A percentile compares a stretch with the other conserved stretches of the same genome.
phyloP scores from a whole-genome alignment of 2,113 vertebrate species.

The Felis chaus region DNA sequence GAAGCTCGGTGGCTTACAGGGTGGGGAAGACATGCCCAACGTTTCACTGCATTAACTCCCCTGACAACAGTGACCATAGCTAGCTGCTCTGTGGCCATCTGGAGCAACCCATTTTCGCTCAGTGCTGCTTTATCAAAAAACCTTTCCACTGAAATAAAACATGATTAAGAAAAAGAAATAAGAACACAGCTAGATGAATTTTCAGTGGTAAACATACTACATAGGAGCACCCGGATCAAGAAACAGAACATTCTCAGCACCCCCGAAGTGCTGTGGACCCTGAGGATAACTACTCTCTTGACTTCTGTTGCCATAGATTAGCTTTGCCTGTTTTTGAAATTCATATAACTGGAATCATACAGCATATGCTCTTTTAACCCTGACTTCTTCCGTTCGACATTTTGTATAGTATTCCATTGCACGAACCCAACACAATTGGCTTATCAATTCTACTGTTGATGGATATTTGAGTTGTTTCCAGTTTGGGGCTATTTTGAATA shows the following conservation, averaged over 20 bases:
- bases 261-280: accelerated
- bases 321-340: neutral
- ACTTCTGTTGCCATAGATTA: neutral
- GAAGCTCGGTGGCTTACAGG: neutral
- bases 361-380: neutral
- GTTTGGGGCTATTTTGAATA: neutral
- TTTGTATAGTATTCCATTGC: neutral
- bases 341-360: neutral
- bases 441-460: neutral
- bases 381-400: neutral
- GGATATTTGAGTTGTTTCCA: neutral
- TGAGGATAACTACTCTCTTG: neutral
- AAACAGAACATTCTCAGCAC: neutral
- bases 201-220: neutral
- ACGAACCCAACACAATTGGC: neutral
- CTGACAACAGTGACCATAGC: neutral
- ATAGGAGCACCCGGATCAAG: neutral
- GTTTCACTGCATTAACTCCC: neutral
- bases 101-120: neutral
- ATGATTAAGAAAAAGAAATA: neutral
- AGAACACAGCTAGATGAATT: neutral
- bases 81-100: neutral
- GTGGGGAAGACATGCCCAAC: neutral
- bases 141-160: neutral
- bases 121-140: neutral